Base-by-base conservation (phyloP, 2,888 invertebrate genomes). In the Minunthozetes semirufus region DNA sequence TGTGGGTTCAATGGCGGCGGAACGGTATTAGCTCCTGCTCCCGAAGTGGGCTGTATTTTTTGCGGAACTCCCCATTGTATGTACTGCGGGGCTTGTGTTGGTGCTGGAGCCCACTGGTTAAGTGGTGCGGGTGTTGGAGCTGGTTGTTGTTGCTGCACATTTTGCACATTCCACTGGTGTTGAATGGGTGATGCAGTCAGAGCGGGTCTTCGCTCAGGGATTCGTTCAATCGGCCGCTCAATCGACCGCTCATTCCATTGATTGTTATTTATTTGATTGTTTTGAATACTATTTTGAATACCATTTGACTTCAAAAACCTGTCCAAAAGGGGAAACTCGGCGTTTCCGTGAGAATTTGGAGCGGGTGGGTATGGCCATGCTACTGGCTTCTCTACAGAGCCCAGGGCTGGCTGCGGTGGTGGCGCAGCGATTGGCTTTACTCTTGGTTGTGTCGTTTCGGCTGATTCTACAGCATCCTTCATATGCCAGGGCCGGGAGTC, bases 351-450 rank as follows among this genome's bases (percentile, higher is more conserved):
- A 25, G 3, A 8, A 25, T 17, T 29, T 15, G 61, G 61, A 3
- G 61, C 61, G 1, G 61, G 61, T 17, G 61, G 61, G 11, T 27
- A 61, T 61, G 61, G 61, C 61, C 61, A 61, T 15, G 61, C 29
- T 4, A 61, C 61, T 29, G 61, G 61, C 22, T n/a, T 5, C 6
- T 53, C 53, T 9, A 53, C 53, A 1, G 53, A 19, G n/a, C n/a
- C 22, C 19, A 22, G 53, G 3, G 19, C 53, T 33, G 13, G 25
- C 1, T 3, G 3, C 2, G 27, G 13, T 2, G 59, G 59, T 2
- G 25, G 19, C 3, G 59, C 22, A 27, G 59, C 13, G 5, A 19
- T 19, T 9, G 25, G 59, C 15, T 59, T 22, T 25, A 13, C 1
- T 25, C 13, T 25, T 1, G 25, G 59, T 15, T 22, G 25, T 13